phyloP scores from a whole-genome alignment of 2,113 vertebrate species.

The Conger conger region DNA sequence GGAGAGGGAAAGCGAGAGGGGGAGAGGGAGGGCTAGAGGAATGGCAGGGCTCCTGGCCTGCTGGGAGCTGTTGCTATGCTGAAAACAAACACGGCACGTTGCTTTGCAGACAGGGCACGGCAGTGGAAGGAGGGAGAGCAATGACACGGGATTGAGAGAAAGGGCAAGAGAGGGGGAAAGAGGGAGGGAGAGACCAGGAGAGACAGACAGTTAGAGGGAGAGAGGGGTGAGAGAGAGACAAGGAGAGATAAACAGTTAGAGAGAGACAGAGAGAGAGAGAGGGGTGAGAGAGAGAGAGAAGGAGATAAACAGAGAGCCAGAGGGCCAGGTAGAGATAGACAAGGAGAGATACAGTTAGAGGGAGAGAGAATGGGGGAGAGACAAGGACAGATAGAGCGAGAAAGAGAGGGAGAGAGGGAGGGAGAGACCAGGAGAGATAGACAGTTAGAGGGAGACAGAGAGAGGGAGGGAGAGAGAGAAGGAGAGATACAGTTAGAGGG shows the following conservation, averaged over 20 bases:
- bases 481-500: too few relatives aligned
- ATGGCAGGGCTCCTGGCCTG: constrained; percentile 13
- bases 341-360: neutral
- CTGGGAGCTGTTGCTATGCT: constrained; percentile 48
- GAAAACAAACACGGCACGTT: constrained; percentile 57
- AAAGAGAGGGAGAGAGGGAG: neutral
- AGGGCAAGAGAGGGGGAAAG: neutral
- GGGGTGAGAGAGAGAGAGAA: neutral
- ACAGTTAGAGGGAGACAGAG: neutral
- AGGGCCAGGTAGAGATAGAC: neutral
- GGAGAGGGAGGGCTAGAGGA: too few relatives aligned
- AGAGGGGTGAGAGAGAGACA: neutral
- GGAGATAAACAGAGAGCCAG: too few relatives aligned
- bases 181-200: neutral
- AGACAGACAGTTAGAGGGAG: neutral
- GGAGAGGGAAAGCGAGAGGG: too few relatives aligned
- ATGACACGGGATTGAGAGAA: neutral
- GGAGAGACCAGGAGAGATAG: neutral
- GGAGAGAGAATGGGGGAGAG: constrained; percentile 1
- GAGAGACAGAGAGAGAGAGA: neutral
- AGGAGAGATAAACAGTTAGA: neutral
- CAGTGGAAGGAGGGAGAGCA: constrained; percentile 19
- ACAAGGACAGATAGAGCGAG: neutral
- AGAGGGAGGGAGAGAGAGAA: neutral
- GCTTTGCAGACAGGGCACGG: constrained; percentile 33